These are phyloP conservation scores for Pelosia muscerda DNA, from an alignment of 2,888 invertebrate species.

Conservation along the genomic window DNA sequence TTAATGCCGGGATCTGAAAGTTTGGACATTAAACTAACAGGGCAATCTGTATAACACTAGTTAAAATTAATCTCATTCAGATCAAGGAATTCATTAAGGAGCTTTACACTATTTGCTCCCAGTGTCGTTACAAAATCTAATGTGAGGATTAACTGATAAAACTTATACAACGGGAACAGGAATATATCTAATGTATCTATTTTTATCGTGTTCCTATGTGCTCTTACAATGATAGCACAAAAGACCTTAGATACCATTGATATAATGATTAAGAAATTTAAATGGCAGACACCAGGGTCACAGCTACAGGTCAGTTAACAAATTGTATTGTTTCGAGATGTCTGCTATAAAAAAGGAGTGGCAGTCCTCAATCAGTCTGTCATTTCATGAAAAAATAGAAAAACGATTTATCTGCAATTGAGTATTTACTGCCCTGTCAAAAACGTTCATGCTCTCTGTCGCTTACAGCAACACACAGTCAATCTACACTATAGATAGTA, in stretches of 20 bases:
- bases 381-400: too few species aligned
- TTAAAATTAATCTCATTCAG: background rate
- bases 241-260: background rate
- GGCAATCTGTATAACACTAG: background rate
- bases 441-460: too few species aligned
- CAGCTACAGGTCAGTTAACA: background rate
- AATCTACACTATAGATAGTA: too few species aligned
- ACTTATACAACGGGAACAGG: background rate
- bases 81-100: background rate
- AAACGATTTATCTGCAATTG: too few species aligned
- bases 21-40: background rate
- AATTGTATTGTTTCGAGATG: too few species aligned
- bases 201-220: background rate
- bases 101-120: background rate
- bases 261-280: background rate
- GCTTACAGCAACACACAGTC: too few species aligned
- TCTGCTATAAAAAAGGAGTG: too few species aligned
- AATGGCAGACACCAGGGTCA: background rate
- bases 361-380: background rate
- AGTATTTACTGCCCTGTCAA: too few species aligned
- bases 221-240: background rate
- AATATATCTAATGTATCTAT: too few species aligned
- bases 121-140: background rate
- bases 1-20: background rate
- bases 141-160: background rate